Base-by-base conservation (phyloP, 2,888 invertebrate genomes). In the Lacanobia wlatinum region DNA sequence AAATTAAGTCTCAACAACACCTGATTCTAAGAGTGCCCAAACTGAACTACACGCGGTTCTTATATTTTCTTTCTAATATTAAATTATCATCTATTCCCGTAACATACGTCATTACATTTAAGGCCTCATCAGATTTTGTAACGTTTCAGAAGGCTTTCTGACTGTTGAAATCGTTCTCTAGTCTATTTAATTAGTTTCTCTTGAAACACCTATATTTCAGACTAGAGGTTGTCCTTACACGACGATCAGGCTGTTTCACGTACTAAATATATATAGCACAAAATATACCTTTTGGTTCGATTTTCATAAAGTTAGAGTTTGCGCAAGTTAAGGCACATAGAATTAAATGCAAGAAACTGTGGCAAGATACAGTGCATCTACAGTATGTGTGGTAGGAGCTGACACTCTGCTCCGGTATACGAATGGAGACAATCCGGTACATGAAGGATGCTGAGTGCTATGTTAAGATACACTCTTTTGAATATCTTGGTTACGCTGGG, bases 321-420 rank as follows among this genome's bases (percentile, higher is more conserved):
- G 59, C 60, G 28, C 68, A 75, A 70, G 63, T 70, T 58, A 69
- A 76, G 70, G 78, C 82, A 78, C 80, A 88, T 85, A 86, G 85
- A 87, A 90, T 88, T 93, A 94, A 94, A 94, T 94, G 93, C 93
- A 93, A 90, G 90, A 90, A 84, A 89, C 78, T 89, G 93, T 93
- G 94, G 94, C 94, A 94, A 94, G 94, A 93, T 84, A 84, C 81
- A 80, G 81, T 84, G 82, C 63, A 74, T 56, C 67, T 76, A 77
- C 56, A 76, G 55, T 56, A 78, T 40, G 40, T 56, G 62, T 77
- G 55, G 12, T 38, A 61, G 60, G 60, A 58, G 48, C 52, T 56
- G 55, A 50, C n/a, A 46, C 52, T 59, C 56, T 55, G 55, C 46
- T 78, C 48, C 12, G 10, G 18, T 18, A 12, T 38, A 53, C 28